phyloP scores from a whole-genome alignment of 92 coral and sea anemone genomes.

The Porites evermanni region DNA sequence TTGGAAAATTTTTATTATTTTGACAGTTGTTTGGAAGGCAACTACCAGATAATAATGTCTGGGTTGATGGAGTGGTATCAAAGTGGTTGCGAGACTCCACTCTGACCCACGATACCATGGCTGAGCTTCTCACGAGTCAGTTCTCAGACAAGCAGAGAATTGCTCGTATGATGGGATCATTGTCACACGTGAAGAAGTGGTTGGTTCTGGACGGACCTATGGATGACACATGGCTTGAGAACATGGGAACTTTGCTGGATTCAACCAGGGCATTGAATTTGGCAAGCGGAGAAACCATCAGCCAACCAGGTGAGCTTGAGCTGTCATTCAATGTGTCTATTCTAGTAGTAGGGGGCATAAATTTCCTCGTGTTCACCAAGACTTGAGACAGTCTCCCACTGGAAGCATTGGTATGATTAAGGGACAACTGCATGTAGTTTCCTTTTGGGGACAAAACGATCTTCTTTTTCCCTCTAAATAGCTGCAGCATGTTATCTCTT shows the following conservation, averaged over 20 bases:
- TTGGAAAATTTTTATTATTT: background rate
- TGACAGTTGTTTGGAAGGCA: slow-evolving; percentile 82
- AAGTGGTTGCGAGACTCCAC: slow-evolving; percentile 89
- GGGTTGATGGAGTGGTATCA: slow-evolving; percentile 92
- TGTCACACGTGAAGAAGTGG: slow-evolving; percentile 86
- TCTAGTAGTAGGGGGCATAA: too few relatives aligned
- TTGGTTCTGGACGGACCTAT: slow-evolving; percentile 92
- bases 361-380: background rate
- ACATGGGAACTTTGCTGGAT: slow-evolving; percentile 84
- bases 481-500: too few relatives aligned
- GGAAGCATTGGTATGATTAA: too few relatives aligned
- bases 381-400: background rate
- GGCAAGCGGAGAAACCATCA: slow-evolving; percentile 85
- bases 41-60: slow-evolving; percentile 61
- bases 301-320: slow-evolving; percentile 77
- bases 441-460: too few relatives aligned
- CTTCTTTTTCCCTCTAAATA: too few relatives aligned
- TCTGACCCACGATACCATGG: slow-evolving; percentile 61
- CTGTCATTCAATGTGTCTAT: too few relatives aligned
- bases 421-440: too few relatives aligned
- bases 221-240: slow-evolving; percentile 88
- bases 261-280: slow-evolving; percentile 78
- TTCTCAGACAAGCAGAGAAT: slow-evolving; percentile 77
- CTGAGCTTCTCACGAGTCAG: slow-evolving; percentile 58
- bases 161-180: slow-evolving; percentile 71